phyloP scores from a whole-genome alignment of 2,888 invertebrate species.

The Netelia virgata region DNA sequence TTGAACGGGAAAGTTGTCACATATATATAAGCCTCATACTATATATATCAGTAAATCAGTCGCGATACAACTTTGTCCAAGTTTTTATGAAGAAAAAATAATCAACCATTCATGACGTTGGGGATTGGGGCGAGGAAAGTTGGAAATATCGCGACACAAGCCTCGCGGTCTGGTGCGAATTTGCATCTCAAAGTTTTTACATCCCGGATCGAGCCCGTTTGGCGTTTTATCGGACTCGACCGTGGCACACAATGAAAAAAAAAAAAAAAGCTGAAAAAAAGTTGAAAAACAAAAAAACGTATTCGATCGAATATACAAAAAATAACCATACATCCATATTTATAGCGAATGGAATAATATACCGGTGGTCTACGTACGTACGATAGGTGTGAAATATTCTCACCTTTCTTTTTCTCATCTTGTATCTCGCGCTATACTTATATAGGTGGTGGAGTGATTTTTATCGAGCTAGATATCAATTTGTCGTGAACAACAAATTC shows the following conservation, averaged over 20 bases:
- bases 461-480: too few relatives aligned
- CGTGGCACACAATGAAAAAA: neutral
- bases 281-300: neutral
- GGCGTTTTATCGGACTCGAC: slow-evolving; percentile 6
- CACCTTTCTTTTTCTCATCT: neutral
- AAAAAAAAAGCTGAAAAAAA: too few relatives aligned
- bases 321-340: slow-evolving; percentile 44
- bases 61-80: slow-evolving; percentile 16
- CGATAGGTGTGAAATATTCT: neutral
- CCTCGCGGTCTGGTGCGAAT: slow-evolving; percentile 54
- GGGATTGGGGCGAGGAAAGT: slow-evolving; percentile 11
- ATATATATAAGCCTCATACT: neutral
- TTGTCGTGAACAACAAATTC: too few relatives aligned
- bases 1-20: slow-evolving; percentile 50
- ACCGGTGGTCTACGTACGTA: neutral
- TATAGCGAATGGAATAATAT: neutral
- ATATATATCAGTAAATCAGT: slow-evolving; percentile 1
- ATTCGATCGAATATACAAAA: neutral
- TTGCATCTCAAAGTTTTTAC: slow-evolving; percentile 68
- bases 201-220: slow-evolving; percentile 2
- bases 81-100: neutral
- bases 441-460: too few relatives aligned
- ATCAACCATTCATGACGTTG: neutral
- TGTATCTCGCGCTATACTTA: neutral
- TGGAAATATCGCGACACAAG: slow-evolving; percentile 19